Evolutionary conservation across 2,113 vertebrate genomes (phyloP).

Genomic region (Corythornis madagascariensis): DNA sequence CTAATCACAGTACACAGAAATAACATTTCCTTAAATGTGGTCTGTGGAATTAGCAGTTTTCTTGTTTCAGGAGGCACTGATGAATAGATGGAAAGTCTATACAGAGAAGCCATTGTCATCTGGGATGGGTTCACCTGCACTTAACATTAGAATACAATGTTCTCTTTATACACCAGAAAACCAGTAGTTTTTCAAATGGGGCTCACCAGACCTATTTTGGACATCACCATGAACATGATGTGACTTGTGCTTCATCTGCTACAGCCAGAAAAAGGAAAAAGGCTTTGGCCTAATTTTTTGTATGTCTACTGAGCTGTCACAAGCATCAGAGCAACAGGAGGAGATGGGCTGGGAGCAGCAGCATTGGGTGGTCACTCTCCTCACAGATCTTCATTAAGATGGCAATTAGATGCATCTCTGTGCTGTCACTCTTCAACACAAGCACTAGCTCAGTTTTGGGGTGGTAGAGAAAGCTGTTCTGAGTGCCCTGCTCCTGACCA

Average conservation of each 20-base stretch:
- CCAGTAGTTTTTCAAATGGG: not conserved
- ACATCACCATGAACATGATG: not conserved
- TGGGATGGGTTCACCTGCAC: not conserved
- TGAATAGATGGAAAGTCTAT: not conserved
- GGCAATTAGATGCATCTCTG: not conserved
- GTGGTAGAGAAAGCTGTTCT: not conserved
- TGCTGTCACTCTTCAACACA: not conserved
- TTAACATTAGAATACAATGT: not conserved
- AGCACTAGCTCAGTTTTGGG: not conserved
- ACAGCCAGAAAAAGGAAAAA: not conserved
- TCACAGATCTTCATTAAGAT: not conserved
- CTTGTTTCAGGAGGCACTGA: not conserved
- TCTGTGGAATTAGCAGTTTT: not conserved
- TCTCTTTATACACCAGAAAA: not conserved
- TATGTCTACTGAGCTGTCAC: not conserved
- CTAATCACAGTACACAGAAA: not conserved
- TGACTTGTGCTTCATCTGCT: not conserved
- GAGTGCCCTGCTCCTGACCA: not conserved
- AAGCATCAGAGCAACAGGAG: not conserved
- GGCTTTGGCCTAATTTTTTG: fast-evolving
- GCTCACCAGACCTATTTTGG: not conserved
- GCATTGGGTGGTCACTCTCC: not conserved
- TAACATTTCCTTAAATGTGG: not conserved
- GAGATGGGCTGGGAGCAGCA: not conserved
- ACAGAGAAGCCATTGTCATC: not conserved